A percentile compares a stretch with the other conserved stretches of the same genome.
Evolutionary conservation across 1,140 invertebrate species (phyloP).

Genomic region (Charaxes varanes): DNA sequence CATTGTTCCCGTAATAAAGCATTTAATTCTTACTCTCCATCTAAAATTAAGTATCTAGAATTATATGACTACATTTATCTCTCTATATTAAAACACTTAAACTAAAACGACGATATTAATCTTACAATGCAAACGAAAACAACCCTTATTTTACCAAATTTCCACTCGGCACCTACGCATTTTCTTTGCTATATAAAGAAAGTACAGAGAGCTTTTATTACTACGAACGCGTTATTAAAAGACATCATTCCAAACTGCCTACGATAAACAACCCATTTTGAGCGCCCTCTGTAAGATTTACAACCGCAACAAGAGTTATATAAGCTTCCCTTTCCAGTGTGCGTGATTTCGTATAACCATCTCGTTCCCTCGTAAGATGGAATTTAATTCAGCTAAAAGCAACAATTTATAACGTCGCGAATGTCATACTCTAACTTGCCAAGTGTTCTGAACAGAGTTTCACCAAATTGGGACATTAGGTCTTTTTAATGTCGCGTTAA

Average conservation of each 20-base stretch:
- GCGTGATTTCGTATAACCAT: slow-evolving; percentile 13
- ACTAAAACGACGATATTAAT: slow-evolving; percentile 11
- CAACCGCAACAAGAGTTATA: slow-evolving; percentile 16
- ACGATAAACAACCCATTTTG: slow-evolving; percentile 48
- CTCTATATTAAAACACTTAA: slow-evolving; percentile 16
- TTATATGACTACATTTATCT: slow-evolving; percentile 11
- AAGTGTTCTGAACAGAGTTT: slow-evolving; percentile 12
- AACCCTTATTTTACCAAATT: slow-evolving; percentile 17
- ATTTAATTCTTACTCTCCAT: no score
- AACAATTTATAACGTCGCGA: slow-evolving; percentile 47
- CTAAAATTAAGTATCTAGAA: no score
- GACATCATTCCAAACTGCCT: slow-evolving; percentile 46
- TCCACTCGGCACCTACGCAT: slow-evolving; percentile 12
- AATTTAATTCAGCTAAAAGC: slow-evolving; percentile 56
- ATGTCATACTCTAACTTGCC: slow-evolving; percentile 19
- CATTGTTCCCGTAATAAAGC: no score
- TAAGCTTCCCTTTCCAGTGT: slow-evolving; percentile 16
- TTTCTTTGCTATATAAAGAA: slow-evolving; percentile 20
- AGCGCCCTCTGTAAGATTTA: slow-evolving; percentile 32
- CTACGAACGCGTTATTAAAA: slow-evolving; percentile 42
- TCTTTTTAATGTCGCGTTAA: slow-evolving; percentile 9
- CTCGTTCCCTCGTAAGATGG: slow-evolving; percentile 19
- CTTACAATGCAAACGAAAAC: slow-evolving; percentile 12
- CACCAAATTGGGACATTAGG: slow-evolving; percentile 14
- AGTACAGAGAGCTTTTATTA: slow-evolving; percentile 33